Evolutionary conservation across 2,797 vertebrate genomes (phyloP), one percentile per base, ranked within the genome.

Genomic region (Hippoglossus hippoglossus): DNA sequence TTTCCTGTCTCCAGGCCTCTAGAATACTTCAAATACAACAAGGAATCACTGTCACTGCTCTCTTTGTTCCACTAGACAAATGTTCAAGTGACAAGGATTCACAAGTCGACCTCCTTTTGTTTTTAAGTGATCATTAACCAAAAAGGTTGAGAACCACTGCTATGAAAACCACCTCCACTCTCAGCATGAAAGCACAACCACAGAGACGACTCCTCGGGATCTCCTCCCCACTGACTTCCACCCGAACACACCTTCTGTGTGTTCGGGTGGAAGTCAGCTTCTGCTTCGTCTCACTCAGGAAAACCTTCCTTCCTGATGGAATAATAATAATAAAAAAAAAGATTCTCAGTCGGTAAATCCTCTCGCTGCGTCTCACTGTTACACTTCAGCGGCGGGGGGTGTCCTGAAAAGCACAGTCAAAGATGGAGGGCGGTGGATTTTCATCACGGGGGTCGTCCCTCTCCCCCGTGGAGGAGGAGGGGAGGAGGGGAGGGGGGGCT

Each of bases 271-370:
- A 39, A 12, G n/a, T 62, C 72, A 39, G 36, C 66, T 44, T 44
- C 63, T 51, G 79, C 63, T 81, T 85, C 72, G 80, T 73, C 84
- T 82, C 60, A 84, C 84, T 73, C 77, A 87, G 84, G 87, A 93
- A 83, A 71, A 77, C 68, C 44, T 46, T 18, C 44, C 44, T 31
- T 31, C 28, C 28, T 31, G 28, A 31, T 31, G 28, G 28, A 31
- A 31, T 31, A 31, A 31, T 26, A 31, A 31, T 1, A 31, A 31
- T 1, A 31, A 28, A 31, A 7, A 8, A 31, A 5, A 3, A 5
- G 11, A 9, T 9, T 36, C 34, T 36, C 36, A 51, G 6, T 24
- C 3, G 1, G 67, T 61, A 75, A 82, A 80, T 86, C 76, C 70
- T 72, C 65, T 63, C 56, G 9, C 50, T 49, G 54, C 52, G 21